Base-by-base conservation (phyloP, 2,888 invertebrate species). In the Himalopsyche anomala region DNA sequence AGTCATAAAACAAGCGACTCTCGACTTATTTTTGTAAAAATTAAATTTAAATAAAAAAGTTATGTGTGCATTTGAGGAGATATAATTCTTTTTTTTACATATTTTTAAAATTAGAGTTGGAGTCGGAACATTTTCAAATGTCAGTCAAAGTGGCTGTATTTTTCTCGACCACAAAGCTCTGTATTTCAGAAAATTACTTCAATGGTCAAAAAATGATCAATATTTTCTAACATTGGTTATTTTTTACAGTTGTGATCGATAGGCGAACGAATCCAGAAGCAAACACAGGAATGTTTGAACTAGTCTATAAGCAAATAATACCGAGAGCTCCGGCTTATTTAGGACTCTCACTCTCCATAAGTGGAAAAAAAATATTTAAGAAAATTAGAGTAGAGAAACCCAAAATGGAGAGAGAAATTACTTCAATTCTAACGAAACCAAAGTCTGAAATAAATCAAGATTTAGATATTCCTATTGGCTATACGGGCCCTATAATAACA, bases 291-390 rank as follows among this genome's bases (percentile, higher is more conserved):
- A 94, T 95, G 87, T 98, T 97, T 90, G 97, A 97, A 90, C 90
- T 96, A 89, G 95, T 95, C 9, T 97, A 97, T 91, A 95, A 95
- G 86, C 98, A 98, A 91, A 92, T 94, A 83, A 93, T 96, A 88
- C 96, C 97, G 0, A 95, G 95, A 89, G 95, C 96, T 0, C 97
- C 97, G 15, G 96, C 97, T 0, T 97, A 97, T 90, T 94, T 97
- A 88, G 97, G 97, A 0, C 93, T 95, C 89, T 95, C 95, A 28
- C 90, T 96, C 55, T 94, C 95, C 12, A 93, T 96, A 11, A 94
- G 95, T 88, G 96, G 96, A 3, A 94, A 95, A 89, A 93, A 94
- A 88, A 92, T 96, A 79, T 91, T 94, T 81, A 94, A 92, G 89
- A 93, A 93, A 91, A 89, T 45, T 89, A 5, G 89, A 88, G 88